Conservation (phyloP, 2,888 invertebrate genomes). For the Physocephala rufipes region DNA sequence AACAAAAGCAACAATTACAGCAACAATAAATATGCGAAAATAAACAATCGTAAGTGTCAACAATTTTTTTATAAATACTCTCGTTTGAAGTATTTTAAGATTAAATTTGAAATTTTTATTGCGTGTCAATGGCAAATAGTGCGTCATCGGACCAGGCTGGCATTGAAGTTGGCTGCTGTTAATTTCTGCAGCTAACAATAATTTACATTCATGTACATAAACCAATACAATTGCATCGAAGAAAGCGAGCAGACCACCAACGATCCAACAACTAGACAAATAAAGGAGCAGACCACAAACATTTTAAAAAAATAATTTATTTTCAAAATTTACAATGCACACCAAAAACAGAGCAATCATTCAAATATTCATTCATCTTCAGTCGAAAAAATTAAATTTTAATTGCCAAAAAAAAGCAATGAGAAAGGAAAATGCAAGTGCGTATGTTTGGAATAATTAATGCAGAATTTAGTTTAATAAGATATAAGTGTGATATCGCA, state of each 20-base stretch:
- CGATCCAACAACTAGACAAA: not conserved
- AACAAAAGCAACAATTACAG: not conserved
- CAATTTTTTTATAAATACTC: slow-evolving; percentile 15
- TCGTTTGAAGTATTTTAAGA: slow-evolving; percentile 32
- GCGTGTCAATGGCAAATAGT: slow-evolving; percentile 57
- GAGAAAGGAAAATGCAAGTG: not conserved
- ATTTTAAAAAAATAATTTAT: no score
- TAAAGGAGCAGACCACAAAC: not conserved
- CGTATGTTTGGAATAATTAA: not conserved
- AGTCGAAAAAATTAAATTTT: not conserved
- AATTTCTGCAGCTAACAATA: not conserved
- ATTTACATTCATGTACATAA: not conserved
- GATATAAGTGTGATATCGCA: not conserved
- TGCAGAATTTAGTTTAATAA: slow-evolving; percentile 1
- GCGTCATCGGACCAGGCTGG: slow-evolving; percentile 16
- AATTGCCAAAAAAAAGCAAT: not conserved
- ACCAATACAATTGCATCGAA: not conserved
- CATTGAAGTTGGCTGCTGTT: slow-evolving; percentile 15
- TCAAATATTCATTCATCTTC: not conserved
- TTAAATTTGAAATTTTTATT: slow-evolving; percentile 44
- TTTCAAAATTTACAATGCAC: not conserved
- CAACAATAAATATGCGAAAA: not conserved
- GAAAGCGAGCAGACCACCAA: not conserved
- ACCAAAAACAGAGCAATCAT: not conserved
- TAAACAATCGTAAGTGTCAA: slow-evolving; percentile 7